Base-by-base conservation (phyloP, 92 coral and sea anemone genomes). In the Zoanthus sociatus region DNA sequence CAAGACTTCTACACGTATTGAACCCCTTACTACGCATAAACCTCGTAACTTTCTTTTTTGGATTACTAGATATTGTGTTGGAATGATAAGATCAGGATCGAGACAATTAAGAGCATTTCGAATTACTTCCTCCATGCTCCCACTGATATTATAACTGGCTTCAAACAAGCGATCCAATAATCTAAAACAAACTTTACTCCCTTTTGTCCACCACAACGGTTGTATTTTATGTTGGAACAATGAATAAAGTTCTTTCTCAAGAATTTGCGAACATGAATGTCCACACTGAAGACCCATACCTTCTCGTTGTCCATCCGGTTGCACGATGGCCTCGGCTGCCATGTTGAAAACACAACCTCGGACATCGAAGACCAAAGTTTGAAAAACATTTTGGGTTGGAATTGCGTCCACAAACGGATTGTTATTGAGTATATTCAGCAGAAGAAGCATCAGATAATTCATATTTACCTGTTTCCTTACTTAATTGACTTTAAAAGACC, bases 81-180 rank as follows among this genome's bases (percentile, higher is more conserved):
- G 83, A 78, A 20, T 50, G 17, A 51, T 32, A 55, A 58, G 83
- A 0, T 32, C 71, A 50, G 70, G 70, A 33, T 77, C 82, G 10
- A 77, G 68, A 51, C 82, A 77, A 9, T 14, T 50, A 33, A 77
- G 82, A 77, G 66, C 82, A 77, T 54, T 77, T 9, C 82, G 67
- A 77, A 77, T 77, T 77, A 77, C 20, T 77, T 77, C 82, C 44
- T 77, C 82, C 82, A 77, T 77, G 82, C 82, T 77, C 8, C 82
- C 82, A 0, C 17, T 7, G 10, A 77, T 63, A 77, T 77, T 16
- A 51, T 77, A 77, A 30, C 82, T 77, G 17, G 4, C 9, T 50
- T 77, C 82, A 16, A 77, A 77, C 83, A 78, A 78, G 50, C 69
- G 51, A 32, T 78, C 32, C 50, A 78, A 78, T 4, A 78, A 78